phyloP scores from a whole-genome alignment of 2,797 vertebrate species.

The Carapus acus region DNA sequence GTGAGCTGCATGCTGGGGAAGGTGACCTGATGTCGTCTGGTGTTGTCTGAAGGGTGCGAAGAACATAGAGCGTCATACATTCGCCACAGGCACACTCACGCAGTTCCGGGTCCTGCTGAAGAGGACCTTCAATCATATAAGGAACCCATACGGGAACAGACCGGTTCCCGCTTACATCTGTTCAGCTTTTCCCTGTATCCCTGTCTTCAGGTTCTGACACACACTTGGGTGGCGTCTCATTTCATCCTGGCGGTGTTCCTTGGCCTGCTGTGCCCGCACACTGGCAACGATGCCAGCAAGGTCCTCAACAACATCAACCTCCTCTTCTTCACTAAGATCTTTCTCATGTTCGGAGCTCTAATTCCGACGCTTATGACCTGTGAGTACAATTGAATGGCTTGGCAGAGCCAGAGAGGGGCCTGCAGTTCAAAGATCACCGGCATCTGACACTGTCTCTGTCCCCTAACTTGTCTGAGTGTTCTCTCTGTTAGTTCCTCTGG shows the following conservation, averaged over 20 bases:
- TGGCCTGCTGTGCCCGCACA: conserved; percentile 93
- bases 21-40: too few species aligned
- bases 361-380: conserved; percentile 98
- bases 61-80: too few species aligned
- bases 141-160: too few species aligned
- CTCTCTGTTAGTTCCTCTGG: conserved; percentile 97
- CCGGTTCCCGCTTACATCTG: too few species aligned
- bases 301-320: conserved; percentile 99
- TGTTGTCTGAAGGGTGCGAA: too few species aligned
- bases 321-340: conserved; percentile 99
- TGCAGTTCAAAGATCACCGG: too few species aligned
- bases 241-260: conserved; percentile 91
- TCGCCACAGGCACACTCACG: conserved; percentile 89
- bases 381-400: too few species aligned
- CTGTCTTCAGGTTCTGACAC: conserved; percentile 85
- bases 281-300: conserved; percentile 94
- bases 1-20: too few species aligned
- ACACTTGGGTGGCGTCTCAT: conserved; percentile 93
- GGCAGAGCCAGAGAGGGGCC: too few species aligned
- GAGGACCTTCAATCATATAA: conserved; percentile 92
- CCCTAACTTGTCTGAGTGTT: too few species aligned
- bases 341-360: conserved; percentile 96
- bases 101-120: conserved; percentile 98
- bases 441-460: too few species aligned
- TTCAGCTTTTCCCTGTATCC: too few species aligned